phyloP scores from a whole-genome alignment of 2,113 vertebrate species.

The Eleginops maclovinus region DNA sequence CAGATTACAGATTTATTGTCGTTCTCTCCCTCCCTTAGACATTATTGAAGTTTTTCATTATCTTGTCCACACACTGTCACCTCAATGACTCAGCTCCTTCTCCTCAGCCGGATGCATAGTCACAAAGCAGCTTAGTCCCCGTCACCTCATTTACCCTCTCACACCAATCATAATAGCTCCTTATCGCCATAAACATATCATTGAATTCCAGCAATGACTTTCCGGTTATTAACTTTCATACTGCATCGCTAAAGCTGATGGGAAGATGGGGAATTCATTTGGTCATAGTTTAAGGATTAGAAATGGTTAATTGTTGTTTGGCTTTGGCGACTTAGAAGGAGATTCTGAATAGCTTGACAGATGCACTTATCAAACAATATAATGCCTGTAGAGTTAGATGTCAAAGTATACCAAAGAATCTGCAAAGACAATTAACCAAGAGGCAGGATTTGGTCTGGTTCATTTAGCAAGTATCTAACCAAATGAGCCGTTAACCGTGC shows the following conservation, averaged over 20 bases:
- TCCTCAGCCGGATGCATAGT: conserved; percentile 37
- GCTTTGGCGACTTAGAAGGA: conserved; percentile 28
- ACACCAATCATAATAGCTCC: conserved; percentile 64
- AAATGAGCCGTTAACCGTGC: conserved; percentile 5
- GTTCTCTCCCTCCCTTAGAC: conserved; percentile 57
- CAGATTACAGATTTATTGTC: conserved; percentile 73
- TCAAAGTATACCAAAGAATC: conserved; percentile 23
- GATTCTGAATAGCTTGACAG: conserved; percentile 35
- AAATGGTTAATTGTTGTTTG: conserved; percentile 64
- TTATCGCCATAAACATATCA: conserved; percentile 70
- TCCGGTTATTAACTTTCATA: conserved; percentile 69
- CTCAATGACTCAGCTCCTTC: conserved; percentile 69
- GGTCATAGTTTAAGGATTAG: conserved; percentile 47
- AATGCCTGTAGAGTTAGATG: conserved; percentile 20
- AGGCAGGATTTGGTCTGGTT: conserved; percentile 16
- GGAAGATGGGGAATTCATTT: conserved; percentile 51
- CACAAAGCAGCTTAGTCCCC: conserved; percentile 66
- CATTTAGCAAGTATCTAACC: neutral
- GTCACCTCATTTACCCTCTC: conserved; percentile 70
- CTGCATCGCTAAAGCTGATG: conserved; percentile 51
- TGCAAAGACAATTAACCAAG: conserved; percentile 27
- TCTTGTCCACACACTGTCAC: conserved; percentile 68
- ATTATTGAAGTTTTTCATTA: conserved; percentile 72
- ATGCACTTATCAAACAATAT: conserved; percentile 42
- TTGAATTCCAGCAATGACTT: conserved; percentile 62